Conservation (phyloP, 2,888 invertebrate species). For the Biston stratarius region DNA sequence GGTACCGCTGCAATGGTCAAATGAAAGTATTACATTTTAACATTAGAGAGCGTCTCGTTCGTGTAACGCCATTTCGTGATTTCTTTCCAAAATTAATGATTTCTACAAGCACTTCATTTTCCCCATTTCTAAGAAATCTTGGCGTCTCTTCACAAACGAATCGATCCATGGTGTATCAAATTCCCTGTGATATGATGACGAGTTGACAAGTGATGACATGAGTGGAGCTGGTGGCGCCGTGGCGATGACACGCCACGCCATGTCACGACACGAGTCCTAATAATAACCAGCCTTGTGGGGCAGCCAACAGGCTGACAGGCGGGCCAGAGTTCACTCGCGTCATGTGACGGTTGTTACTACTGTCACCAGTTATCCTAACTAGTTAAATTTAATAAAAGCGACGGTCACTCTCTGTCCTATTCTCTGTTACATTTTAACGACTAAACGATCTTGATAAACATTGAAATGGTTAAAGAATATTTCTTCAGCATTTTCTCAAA, state of each 20-base stretch:
- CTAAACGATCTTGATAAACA: no score
- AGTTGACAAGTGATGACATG: constrained; percentile 20
- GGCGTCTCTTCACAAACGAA: not conserved
- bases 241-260: constrained; percentile 4
- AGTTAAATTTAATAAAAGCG: no score
- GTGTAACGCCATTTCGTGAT: no score
- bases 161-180: constrained; percentile 10
- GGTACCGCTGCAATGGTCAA: no score
- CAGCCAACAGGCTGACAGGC: constrained; percentile 12
- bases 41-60: no score
- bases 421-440: no score
- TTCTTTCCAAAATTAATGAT: not conserved
- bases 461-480: no score
- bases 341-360: constrained; percentile 6
- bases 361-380: no score
- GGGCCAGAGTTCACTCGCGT: constrained; percentile 15
- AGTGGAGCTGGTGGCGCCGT: constrained; percentile 10
- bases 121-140: not conserved
- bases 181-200: constrained; percentile 4
- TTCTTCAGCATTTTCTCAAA: no score
- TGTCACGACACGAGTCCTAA: constrained; percentile 15
- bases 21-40: no score
- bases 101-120: not conserved
- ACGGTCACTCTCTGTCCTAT: no score
- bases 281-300: constrained; percentile 26